Evolutionary conservation across 2,888 invertebrate genomes (phyloP), one percentile per base, ranked within the genome.

Genomic region (Hybos culiciformis): DNA sequence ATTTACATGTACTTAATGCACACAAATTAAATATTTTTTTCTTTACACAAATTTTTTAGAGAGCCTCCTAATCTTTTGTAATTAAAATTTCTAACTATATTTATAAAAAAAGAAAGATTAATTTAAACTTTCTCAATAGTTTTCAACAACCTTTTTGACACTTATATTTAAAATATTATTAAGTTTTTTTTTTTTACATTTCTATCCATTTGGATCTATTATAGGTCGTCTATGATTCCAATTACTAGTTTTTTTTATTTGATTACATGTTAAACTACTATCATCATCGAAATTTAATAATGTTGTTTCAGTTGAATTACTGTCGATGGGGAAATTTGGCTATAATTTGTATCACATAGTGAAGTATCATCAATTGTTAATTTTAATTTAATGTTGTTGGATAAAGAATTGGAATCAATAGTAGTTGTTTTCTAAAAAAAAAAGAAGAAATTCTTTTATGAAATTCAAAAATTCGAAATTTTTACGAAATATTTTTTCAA

Each of bases 131-230:
- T n/a, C n/a, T n/a, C n/a, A n/a, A n/a, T n/a, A n/a, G n/a, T n/a
- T n/a, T n/a, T n/a, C n/a, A n/a, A n/a, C n/a, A n/a, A n/a, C n/a
- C n/a, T n/a, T n/a, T n/a, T n/a, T n/a, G n/a, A n/a, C n/a, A n/a
- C n/a, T n/a, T n/a, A n/a, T n/a, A n/a, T n/a, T n/a, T 3, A 29
- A 8, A 26, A 12, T n/a, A 29, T 7, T 5, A 26, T 26, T 26
- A 26, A 12, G 7, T 5, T 26, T 5, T 26, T 5, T n/a, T n/a
- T n/a, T 26, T 29, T 12, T 29, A n/a, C n/a, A n/a, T 29, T 29
- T 20, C 14, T 59, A 66, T 51, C 66, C 66, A 48, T 66, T 66
- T 29, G 66, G 65, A 54, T 66, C 66, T 37, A 65, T 61, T 48
- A 65, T 62, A 40, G 64, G 60, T 39, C 60, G 56, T 38, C 62